These are phyloP conservation scores for Litoditis marina DNA, from an alignment of 2,888 invertebrate species.

Conservation along the genomic window DNA sequence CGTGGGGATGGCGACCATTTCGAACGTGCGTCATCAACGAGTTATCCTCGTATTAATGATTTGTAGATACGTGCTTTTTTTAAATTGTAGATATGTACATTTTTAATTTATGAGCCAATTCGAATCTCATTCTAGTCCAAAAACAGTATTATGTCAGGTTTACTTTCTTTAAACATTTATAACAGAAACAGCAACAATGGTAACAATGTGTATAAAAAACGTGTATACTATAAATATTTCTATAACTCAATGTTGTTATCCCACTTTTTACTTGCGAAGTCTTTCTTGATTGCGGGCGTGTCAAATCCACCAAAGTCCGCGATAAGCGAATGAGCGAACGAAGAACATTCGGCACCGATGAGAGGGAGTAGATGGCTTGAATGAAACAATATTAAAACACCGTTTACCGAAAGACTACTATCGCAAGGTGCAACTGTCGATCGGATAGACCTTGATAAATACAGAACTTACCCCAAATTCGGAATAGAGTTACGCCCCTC, in stretches of 20 bases:
- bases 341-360: constrained; percentile 7
- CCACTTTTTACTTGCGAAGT: constrained; percentile 2
- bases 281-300: constrained; percentile 7
- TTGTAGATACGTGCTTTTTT: too few species aligned
- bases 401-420: too few species aligned
- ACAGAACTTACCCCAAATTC: constrained; percentile 20
- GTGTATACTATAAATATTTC: too few species aligned
- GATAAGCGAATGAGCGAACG: constrained; percentile 18
- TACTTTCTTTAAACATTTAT: neutral
- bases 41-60: constrained; percentile 32
- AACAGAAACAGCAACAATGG: constrained; percentile 1
- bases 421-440: too few species aligned
- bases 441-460: neutral
- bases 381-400: too few species aligned
- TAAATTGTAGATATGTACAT: too few species aligned
- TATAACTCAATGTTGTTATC: too few species aligned
- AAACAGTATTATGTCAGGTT: too few species aligned
- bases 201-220: too few species aligned
- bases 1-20: constrained; percentile 52
- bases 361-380: neutral
- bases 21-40: constrained; percentile 54
- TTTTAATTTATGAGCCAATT: too few species aligned
- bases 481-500: constrained; percentile 24
- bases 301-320: constrained; percentile 44
- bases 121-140: too few species aligned